Evolutionary conservation across 2,797 vertebrate genomes (phyloP), one percentile per base, ranked within the genome.

Genomic region (Melopsittacus undulatus): DNA sequence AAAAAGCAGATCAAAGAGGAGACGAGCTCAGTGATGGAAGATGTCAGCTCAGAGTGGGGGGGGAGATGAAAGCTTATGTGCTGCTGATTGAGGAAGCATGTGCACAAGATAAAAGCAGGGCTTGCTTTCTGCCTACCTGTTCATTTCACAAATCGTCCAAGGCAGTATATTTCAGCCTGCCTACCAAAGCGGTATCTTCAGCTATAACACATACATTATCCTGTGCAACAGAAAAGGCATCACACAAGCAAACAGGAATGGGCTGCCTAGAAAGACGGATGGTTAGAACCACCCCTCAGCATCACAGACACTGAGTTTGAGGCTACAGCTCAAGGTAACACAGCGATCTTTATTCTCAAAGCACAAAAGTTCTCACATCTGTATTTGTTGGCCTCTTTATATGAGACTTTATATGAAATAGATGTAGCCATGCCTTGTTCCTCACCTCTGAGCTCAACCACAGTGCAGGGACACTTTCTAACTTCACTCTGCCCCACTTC

Each of bases 1-100:
- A 94, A 97, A 76, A 88, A 32, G 40, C 52, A 90, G 78, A 92
- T 95, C 85, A 95, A 94, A 96, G 87, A 63, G 26, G 51, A 89
- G 34, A 94, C 27, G 24, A 54, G 61, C 57, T 94, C 68, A 67
- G 46, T 34, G 59, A 78, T 56, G 56, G 77, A 90, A 54, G 43
- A 74, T 34, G 69, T 81, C 76, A 93, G 56, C 73, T 79, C 67
- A 46, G 67, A 34, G 68, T 76, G 59, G 36, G 78, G 46, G 46
- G 46, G 38, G 29, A 43, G 34, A 89, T 86, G 64, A 91, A 96
- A 91, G 51, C 24, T 63, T 59, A 90, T 34, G 32, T 54, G 30
- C 67, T 81, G 62, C 74, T 94, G 62, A 83, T n/a, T 49, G 67
- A 90, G 79, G 77, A 94, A 93, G 64, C 49, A 54, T 0, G 8